Base-by-base conservation (phyloP, 2,888 invertebrate species). In the Eristalinus sepulchralis region DNA sequence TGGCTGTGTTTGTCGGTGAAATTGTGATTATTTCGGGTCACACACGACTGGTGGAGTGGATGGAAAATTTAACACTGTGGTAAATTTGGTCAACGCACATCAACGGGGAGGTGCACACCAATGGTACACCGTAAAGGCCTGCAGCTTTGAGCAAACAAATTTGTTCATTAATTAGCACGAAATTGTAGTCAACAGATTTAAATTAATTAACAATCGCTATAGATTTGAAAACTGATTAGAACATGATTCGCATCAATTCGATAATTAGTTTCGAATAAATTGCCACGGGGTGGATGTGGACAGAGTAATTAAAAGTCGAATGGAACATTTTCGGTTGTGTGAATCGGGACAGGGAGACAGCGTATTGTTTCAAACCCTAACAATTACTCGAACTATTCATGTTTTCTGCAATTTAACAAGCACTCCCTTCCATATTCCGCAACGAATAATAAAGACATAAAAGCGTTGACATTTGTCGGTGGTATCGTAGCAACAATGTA, bases 171-270 rank as follows among this genome's bases (percentile, higher is more conserved):
- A 75, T 66, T 57, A 39, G 57, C 59, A 66, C 13, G 59, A 31
- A 66, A 66, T 64, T 57, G 36, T 62, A n/a, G 57, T 27, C 22
- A 13, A 27, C 55, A 20, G 57, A 33, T 78, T 55, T 64, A 55
- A 22, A 63, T 70, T 57, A 60, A 36, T 68, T 68, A 55, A 24
- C 33, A 24, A 76, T 59, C 8, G 60, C 5, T 62, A 76, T 53
- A 67, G 60, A 68, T 62, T 67, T 27, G 22, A 13, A 63, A 68
- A 76, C 53, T 76, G 60, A 68, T 62, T 67, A 17, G 22, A 13
- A 63, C 57, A 0, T 24, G 20, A 24, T 22, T 17, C 17, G 47
- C 17, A 17, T 47, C 17, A 20, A 5, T 8, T 17, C 8, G 8
- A n/a, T 47, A 17, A 47, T 47, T n/a, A 8, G 17, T 17, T 17